Base-by-base conservation (phyloP, 23 tunicate species). In the Ciona savignyi region DNA sequence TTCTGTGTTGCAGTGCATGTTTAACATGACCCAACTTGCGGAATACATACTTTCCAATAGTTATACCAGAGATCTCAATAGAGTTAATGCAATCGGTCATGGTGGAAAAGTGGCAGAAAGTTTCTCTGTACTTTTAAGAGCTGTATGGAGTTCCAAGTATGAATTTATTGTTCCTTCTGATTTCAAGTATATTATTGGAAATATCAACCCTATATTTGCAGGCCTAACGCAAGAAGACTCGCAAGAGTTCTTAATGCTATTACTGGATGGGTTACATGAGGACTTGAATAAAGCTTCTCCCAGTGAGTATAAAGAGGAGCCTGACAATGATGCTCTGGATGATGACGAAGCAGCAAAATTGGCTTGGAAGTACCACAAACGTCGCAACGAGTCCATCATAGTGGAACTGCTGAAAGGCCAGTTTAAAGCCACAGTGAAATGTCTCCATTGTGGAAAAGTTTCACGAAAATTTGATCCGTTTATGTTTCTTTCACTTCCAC, bases 41-140 rank as follows among this genome's bases (percentile, higher is more conserved):
- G 93, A 92, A n/a, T 81, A 92, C 68, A 62, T 92, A 60, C 65
- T 92, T 25, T 70, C 35, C 6, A 65, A 75, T 63, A 33, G 22
- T 1, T 92, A 86, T 33, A 65, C 81, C 32, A 29, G 62, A 2
- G 87, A 92, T 70, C 63, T 92, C 29, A 92, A 92, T 30, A 70
- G 87, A n/a, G 62, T 71, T 27, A 92, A 81, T 63, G 30, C 51
- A 11, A 23, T 84, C 51, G 98, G 98, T 24, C 33, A 63, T 23
- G 91, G 91, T 25, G 98, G 98, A 33, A 77, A 76, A 60, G 84
- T 92, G 4, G 88, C 98, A 21, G 98, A 92, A 22, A 64, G 76
- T 67, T 92, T 92, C 66, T 77, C 87, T 2, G 77, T 81, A 27
- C 75, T 92, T 23, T 28, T 85, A 63, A 62, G 78, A 35, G 98